Conservation (phyloP, 2,113 vertebrate species). For the Phasianus colchicus region DNA sequence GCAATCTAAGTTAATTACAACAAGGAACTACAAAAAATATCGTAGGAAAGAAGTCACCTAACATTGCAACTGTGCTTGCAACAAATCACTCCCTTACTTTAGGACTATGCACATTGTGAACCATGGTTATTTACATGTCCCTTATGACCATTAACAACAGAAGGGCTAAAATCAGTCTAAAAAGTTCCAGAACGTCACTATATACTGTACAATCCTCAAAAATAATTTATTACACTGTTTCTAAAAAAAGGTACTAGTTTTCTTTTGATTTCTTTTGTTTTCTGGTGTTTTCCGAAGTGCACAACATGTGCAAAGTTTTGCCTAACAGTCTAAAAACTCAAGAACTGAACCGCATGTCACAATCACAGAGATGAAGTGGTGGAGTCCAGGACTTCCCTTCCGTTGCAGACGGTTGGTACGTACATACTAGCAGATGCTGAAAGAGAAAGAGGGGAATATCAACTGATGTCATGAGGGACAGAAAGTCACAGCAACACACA, state of each 20-base stretch:
- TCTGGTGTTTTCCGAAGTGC: slow-evolving; percentile 67
- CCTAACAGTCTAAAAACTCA: slow-evolving; percentile 90
- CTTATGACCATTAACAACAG: slow-evolving; percentile 87
- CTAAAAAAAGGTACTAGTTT: slow-evolving; percentile 88
- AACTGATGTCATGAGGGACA: background rate
- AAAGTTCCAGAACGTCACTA: slow-evolving; percentile 94
- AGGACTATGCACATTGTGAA: slow-evolving; percentile 79
- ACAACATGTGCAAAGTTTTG: slow-evolving; percentile 78
- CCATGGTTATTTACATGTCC: slow-evolving; percentile 89
- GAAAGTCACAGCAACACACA: background rate
- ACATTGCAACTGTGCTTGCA: slow-evolving; percentile 87
- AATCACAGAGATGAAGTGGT: slow-evolving; percentile 97
- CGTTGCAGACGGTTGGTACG: slow-evolving; percentile 94
- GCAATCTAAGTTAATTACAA: slow-evolving; percentile 92
- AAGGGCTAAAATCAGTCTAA: slow-evolving; percentile 91
- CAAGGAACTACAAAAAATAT: slow-evolving; percentile 92
- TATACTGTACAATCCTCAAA: slow-evolving; percentile 98
- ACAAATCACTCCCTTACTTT: slow-evolving; percentile 79
- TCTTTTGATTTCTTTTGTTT: slow-evolving; percentile 65
- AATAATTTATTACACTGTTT: slow-evolving; percentile 98
- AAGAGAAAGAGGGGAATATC: slow-evolving; percentile 60
- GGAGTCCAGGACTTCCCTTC: slow-evolving; percentile 97
- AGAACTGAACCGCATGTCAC: slow-evolving; percentile 77
- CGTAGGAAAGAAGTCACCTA: slow-evolving; percentile 85
- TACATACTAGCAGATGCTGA: slow-evolving; percentile 91